Evolutionary conservation across 92 coral and sea anemone genomes (phyloP).

Genomic region (Palythoa caribaeorum): DNA sequence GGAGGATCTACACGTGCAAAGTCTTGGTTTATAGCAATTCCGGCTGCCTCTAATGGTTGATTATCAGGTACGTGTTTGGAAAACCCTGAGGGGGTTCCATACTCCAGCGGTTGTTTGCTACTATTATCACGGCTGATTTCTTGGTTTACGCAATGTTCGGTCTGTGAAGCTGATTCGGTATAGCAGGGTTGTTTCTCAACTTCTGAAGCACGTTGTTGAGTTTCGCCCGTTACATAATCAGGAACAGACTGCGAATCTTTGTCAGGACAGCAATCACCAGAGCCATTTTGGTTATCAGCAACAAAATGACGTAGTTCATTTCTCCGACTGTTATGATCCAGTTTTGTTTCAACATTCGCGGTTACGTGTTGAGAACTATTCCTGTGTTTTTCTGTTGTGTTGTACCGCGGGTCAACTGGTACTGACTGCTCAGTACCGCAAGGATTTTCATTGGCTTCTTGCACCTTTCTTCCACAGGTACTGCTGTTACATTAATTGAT

Average conservation of each 20-base stretch:
- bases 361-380: neutral
- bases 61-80: neutral
- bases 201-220: neutral
- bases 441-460: neutral
- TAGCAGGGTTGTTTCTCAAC: neutral
- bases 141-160: neutral
- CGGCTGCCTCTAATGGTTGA: neutral
- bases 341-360: neutral
- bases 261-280: neutral
- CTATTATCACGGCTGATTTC: neutral
- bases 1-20: neutral
- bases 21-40: neutral
- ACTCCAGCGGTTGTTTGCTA: neutral
- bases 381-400: neutral
- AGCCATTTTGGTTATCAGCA: neutral
- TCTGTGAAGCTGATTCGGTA: neutral
- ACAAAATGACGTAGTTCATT: neutral
- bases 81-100: neutral
- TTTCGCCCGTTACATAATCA: neutral
- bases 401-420: constrained; percentile 26
- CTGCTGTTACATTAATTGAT: neutral
- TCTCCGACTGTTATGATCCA: neutral
- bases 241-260: neutral
- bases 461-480: neutral
- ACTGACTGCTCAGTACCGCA: constrained; percentile 14